phyloP scores from a whole-genome alignment of 2,113 vertebrate genomes.

The Lathamus discolor region DNA sequence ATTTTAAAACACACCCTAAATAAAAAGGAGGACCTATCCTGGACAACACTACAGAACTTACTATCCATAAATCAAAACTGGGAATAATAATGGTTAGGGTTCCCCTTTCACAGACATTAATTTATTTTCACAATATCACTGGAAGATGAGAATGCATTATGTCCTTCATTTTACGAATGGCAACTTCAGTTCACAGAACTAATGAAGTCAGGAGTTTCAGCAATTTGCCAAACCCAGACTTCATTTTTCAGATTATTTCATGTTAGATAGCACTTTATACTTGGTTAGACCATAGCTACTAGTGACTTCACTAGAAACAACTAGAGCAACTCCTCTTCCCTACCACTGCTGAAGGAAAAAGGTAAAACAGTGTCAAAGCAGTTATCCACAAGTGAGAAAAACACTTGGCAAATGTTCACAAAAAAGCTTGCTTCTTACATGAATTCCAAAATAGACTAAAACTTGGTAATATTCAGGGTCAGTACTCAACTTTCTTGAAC shows the following conservation, averaged over 20 bases:
- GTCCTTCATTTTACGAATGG: neutral
- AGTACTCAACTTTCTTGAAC: neutral
- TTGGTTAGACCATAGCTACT: neutral
- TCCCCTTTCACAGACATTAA: neutral
- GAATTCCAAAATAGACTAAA: neutral
- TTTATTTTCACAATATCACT: neutral
- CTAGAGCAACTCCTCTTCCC: neutral
- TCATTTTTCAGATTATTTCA: neutral
- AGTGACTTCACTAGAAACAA: neutral
- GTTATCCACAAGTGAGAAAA: neutral
- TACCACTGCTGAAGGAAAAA: neutral
- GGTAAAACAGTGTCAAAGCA: neutral
- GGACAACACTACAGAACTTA: neutral
- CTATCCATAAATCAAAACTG: neutral
- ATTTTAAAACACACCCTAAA: neutral
- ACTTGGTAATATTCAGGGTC: neutral
- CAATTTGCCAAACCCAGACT: neutral
- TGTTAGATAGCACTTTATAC: neutral
- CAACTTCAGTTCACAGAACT: neutral
- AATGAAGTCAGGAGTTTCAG: neutral
- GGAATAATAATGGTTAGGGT: neutral
- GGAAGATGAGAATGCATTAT: neutral
- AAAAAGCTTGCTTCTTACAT: neutral
- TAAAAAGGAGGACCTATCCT: neutral
- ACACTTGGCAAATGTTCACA: neutral